phyloP scores from a whole-genome alignment of 2,888 invertebrate genomes.

The Encarsia formosa region DNA sequence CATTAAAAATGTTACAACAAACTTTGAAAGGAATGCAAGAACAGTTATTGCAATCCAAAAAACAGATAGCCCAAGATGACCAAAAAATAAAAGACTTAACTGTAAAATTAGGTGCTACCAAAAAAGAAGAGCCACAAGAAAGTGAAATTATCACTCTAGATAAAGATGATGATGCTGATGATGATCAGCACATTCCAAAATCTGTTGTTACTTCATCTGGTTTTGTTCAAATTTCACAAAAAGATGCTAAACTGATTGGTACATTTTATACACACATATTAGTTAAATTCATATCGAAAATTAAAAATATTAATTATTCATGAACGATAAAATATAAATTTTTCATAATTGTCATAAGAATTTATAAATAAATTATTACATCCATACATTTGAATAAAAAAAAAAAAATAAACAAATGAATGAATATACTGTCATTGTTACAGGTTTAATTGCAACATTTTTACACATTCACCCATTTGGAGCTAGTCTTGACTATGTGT shows the following conservation, averaged over 20 bases:
- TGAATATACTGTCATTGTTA: conserved; percentile 14
- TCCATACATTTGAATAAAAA: too few relatives aligned
- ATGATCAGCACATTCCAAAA: conserved; percentile 44
- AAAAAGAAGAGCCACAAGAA: conserved; percentile 48
- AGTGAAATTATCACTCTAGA: conserved; percentile 54
- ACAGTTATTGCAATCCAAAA: conserved; percentile 58
- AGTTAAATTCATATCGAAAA: background rate
- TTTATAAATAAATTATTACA: too few relatives aligned
- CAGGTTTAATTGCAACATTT: conserved; percentile 79
- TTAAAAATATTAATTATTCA: too few relatives aligned
- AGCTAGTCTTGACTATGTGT: conserved; percentile 84
- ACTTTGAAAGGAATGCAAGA: conserved; percentile 62
- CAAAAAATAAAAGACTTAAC: conserved; percentile 55
- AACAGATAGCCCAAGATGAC: conserved; percentile 57
- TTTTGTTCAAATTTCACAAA: conserved; percentile 51
- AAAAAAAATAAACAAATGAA: too few relatives aligned
- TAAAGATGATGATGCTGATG: conserved; percentile 47
- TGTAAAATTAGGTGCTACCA: conserved; percentile 44
- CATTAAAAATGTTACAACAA: conserved; percentile 70
- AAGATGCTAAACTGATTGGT: conserved; percentile 75
- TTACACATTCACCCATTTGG: conserved; percentile 91
- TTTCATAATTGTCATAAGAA: too few relatives aligned
- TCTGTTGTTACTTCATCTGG: conserved; percentile 36
- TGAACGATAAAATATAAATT: background rate
- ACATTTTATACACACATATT: conserved; percentile 17